Conservation (phyloP, 2,113 vertebrate species). For the Hippocampus guttulatus region DNA sequence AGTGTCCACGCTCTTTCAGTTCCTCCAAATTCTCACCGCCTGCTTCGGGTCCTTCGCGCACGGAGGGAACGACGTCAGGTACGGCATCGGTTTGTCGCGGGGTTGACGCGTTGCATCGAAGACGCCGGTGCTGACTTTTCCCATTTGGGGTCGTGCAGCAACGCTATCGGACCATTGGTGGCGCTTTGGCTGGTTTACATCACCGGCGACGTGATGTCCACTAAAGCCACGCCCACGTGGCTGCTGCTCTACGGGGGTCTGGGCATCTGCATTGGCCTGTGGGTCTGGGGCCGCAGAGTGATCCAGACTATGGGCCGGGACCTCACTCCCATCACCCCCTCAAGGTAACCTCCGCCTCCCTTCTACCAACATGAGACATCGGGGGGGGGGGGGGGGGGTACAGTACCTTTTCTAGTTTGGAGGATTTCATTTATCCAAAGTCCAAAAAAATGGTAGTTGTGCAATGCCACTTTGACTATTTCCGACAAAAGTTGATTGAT, state of each 20-base stretch:
- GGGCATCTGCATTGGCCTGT: constrained; percentile 92
- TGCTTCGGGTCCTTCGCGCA: constrained; percentile 98
- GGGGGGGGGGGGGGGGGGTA: too few species aligned
- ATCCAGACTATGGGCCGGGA: constrained; percentile 98
- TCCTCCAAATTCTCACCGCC: constrained; percentile 94
- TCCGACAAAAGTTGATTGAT: too few species aligned
- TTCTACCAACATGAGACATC: too few species aligned
- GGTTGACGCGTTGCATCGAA: neutral
- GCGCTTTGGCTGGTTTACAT: constrained; percentile 86
- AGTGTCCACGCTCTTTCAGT: constrained; percentile 92
- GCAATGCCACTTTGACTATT: too few species aligned
- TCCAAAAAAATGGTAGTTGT: too few species aligned
- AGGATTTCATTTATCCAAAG: too few species aligned
- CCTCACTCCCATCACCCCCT: constrained; percentile 93
- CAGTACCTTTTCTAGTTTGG: too few species aligned
- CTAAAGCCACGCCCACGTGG: constrained; percentile 82
- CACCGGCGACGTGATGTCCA: constrained; percentile 68
- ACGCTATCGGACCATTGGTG: constrained; percentile 93
- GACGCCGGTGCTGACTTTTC: neutral
- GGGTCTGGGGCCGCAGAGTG: constrained; percentile 96
- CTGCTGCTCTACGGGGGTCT: constrained; percentile 88
- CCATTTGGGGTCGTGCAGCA: constrained; percentile 69
- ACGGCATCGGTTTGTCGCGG: constrained; percentile 21
- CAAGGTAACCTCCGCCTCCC: constrained; percentile 44
- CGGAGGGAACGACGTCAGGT: constrained; percentile 97